These are phyloP conservation scores for Spisula subtruncata DNA, from an alignment of 2,888 invertebrate genomes.

Conservation along the genomic window DNA sequence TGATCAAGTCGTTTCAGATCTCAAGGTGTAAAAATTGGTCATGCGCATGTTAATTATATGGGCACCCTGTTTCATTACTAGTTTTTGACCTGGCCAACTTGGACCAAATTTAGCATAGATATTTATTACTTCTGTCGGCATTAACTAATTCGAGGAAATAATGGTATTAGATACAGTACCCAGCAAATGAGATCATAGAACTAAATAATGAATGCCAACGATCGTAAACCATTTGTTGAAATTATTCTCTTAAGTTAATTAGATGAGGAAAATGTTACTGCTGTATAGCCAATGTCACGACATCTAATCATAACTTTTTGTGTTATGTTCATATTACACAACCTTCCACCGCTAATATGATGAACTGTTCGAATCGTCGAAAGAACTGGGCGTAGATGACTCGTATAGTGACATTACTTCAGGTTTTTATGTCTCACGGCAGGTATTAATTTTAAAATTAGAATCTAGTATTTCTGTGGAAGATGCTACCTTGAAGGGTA, in stretches of 20 bases:
- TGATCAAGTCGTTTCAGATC: too few species aligned
- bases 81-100: not conserved
- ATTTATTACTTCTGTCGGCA: slow-evolving; percentile 4
- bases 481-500: too few species aligned
- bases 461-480: too few species aligned
- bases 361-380: too few species aligned
- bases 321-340: not conserved
- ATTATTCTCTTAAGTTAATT: slow-evolving; percentile 20
- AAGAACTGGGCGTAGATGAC: too few species aligned
- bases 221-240: slow-evolving; percentile 6
- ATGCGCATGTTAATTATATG: too few species aligned
- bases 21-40: too few species aligned
- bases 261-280: not conserved
- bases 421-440: too few species aligned
- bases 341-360: not conserved
- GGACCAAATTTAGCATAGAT: not conserved
- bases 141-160: slow-evolving; percentile 9
- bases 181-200: not conserved
- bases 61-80: not conserved
- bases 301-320: slow-evolving; percentile 5
- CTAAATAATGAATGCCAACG: slow-evolving; percentile 12
- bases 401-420: too few species aligned
- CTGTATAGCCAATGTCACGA: not conserved
- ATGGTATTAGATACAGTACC: not conserved
- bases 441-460: too few species aligned